Percentiles rank a stretch among this genome's conserved stretches.
Evolutionary conservation across 2,113 vertebrate genomes (phyloP).

Genomic region (Cariama cristata): DNA sequence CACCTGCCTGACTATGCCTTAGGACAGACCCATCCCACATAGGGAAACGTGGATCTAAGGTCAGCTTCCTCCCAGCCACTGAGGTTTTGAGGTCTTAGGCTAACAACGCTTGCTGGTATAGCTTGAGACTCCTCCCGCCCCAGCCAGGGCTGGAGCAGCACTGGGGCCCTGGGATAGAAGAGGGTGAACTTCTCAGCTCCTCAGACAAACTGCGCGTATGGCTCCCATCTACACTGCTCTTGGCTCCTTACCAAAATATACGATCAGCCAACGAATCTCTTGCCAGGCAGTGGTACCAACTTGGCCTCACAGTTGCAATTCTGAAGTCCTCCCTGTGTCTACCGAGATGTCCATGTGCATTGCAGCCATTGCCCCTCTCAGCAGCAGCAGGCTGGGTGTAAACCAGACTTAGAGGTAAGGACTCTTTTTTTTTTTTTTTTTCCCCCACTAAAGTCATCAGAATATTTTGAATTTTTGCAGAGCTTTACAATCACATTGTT

Average conservation of each 20-base stretch:
- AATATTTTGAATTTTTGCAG: conserved; percentile 10
- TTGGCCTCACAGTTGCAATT: not conserved
- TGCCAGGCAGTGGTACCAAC: conserved; percentile 1
- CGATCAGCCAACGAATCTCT: not conserved
- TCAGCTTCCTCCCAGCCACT: not conserved
- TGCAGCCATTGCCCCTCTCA: not conserved
- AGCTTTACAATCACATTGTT: not conserved
- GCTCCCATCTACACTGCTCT: not conserved
- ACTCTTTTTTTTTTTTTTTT: not conserved
- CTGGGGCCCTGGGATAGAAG: not conserved
- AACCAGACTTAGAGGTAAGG: not conserved
- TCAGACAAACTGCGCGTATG: not conserved
- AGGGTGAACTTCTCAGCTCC: not conserved
- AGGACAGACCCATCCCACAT: not conserved
- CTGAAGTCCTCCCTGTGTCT: not conserved
- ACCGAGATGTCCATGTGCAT: not conserved
- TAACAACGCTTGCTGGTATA: not conserved
- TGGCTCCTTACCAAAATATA: not conserved
- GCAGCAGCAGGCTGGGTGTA: not conserved
- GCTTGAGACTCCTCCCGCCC: not conserved
- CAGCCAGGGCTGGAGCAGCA: not conserved
- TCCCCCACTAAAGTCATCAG: not conserved
- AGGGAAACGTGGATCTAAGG: not conserved
- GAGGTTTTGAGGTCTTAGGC: not conserved
- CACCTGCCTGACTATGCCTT: not conserved